phyloP scores from a whole-genome alignment of 1,140 invertebrate species.

The Trigoniulus corallinus region DNA sequence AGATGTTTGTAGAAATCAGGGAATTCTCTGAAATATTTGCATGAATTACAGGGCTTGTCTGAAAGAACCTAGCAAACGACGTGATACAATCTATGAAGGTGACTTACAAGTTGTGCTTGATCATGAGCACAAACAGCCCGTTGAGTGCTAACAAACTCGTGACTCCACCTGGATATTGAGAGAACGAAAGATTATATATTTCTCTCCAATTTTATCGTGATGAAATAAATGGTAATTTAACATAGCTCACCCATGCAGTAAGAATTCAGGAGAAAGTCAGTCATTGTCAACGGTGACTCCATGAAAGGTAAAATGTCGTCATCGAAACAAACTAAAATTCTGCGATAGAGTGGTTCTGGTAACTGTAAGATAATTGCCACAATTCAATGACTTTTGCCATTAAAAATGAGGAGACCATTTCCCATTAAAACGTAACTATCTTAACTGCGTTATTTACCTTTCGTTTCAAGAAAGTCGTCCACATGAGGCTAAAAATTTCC shows the following conservation, averaged over 20 bases:
- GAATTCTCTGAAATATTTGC: slow-evolving; percentile 49
- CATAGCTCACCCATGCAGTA: slow-evolving; percentile 65
- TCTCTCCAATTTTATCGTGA: slow-evolving; percentile 12
- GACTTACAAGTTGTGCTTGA: slow-evolving; percentile 67
- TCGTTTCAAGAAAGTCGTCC: neutral
- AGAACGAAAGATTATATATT: neutral
- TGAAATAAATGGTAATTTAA: too few species aligned
- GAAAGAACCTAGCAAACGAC: too few species aligned
- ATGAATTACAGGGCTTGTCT: too few species aligned
- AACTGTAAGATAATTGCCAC: neutral
- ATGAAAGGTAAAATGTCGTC: slow-evolving; percentile 67
- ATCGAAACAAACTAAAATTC: slow-evolving; percentile 58
- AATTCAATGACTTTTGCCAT: neutral
- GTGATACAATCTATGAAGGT: neutral
- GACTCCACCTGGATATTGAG: slow-evolving; percentile 62
- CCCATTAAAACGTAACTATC: too few species aligned
- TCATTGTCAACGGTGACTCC: slow-evolving; percentile 59
- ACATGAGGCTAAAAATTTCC: neutral
- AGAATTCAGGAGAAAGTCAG: slow-evolving; percentile 84
- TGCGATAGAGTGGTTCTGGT: slow-evolving; percentile 41
- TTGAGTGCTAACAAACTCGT: slow-evolving; percentile 79
- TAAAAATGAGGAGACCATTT: neutral
- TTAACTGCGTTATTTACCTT: neutral
- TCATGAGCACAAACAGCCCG: slow-evolving; percentile 77
- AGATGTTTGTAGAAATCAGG: slow-evolving; percentile 87